Conservation (phyloP, 2,888 invertebrate species). For the Pogonocherus hispidulus region DNA sequence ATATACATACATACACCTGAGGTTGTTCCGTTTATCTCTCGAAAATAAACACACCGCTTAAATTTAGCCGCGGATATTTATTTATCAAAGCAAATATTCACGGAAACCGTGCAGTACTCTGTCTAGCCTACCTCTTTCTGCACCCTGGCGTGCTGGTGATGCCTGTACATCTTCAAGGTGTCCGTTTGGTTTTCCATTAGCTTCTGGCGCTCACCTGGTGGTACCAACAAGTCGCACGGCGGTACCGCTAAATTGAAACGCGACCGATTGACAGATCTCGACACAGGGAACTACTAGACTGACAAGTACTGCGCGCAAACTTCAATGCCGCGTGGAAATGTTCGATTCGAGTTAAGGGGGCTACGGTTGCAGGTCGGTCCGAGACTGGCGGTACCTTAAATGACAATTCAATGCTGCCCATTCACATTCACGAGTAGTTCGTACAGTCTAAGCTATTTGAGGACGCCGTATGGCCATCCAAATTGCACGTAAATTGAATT, state of each 20-base stretch:
- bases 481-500: too few relatives aligned
- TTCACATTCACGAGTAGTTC: too few relatives aligned
- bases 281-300: conserved; percentile 19
- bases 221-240: not conserved
- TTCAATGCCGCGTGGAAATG: conserved; percentile 27
- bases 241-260: conserved; percentile 1
- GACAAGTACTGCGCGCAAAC: conserved; percentile 28
- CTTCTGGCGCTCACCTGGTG: conserved; percentile 13
- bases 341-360: conserved; percentile 6
- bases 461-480: too few relatives aligned
- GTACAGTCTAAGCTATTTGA: too few relatives aligned
- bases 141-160: conserved; percentile 58
- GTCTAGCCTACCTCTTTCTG: conserved; percentile 58
- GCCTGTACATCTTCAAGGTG: conserved; percentile 49
- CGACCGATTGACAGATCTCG: conserved; percentile 13
- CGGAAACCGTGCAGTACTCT: not conserved
- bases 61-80: conserved; percentile 4
- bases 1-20: too few relatives aligned
- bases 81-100: not conserved
- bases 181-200: conserved; percentile 48
- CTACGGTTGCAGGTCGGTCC: not conserved
- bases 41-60: not conserved
- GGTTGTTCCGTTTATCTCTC: not conserved
- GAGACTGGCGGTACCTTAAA: too few relatives aligned
- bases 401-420: too few relatives aligned